Evolutionary conservation across 2,113 vertebrate genomes (phyloP).

Genomic region (Bothrops jararaca): DNA sequence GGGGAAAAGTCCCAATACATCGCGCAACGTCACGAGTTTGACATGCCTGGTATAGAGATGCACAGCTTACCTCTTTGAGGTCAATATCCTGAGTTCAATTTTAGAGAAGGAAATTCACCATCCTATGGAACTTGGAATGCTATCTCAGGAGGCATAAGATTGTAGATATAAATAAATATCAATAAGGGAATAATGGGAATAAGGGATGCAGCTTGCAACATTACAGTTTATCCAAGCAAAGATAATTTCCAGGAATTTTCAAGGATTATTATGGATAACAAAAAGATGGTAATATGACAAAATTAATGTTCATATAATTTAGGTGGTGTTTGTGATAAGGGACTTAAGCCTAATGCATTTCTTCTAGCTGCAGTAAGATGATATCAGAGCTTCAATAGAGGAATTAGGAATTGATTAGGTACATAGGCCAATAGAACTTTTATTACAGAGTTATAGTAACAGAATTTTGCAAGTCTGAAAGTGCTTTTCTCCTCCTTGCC

Average conservation of each 20-base stretch:
- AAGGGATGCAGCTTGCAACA: neutral
- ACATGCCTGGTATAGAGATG: neutral
- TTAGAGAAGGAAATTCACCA: neutral
- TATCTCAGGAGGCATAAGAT: neutral
- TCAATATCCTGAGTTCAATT: neutral
- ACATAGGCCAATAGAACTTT: neutral
- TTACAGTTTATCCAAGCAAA: neutral
- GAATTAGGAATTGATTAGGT: neutral
- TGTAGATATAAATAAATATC: neutral
- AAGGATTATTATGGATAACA: neutral
- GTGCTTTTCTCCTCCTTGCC: neutral
- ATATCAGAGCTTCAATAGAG: neutral
- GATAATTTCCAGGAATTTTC: neutral
- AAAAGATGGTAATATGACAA: neutral
- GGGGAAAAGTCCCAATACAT: no score
- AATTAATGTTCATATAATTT: neutral
- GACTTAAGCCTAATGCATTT: neutral
- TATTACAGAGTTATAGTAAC: neutral
- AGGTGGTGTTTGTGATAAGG: neutral
- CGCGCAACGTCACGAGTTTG: rapidly evolving
- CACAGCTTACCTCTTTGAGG: neutral
- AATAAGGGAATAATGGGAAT: neutral
- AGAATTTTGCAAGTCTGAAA: neutral
- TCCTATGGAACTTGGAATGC: neutral
- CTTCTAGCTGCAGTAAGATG: neutral